Conservation (phyloP, 2,888 invertebrate species). For the Pandemis heparana region DNA sequence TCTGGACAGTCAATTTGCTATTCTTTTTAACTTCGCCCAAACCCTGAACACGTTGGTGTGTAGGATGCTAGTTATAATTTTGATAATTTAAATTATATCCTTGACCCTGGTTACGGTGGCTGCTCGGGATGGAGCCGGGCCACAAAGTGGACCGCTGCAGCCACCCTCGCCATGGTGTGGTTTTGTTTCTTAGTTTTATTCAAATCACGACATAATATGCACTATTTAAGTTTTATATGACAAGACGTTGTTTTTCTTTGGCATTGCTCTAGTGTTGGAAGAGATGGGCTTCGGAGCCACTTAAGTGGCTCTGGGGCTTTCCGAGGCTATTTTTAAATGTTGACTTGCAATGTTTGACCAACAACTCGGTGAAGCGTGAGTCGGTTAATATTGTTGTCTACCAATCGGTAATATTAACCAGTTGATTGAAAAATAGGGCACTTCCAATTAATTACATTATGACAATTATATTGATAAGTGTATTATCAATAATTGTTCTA, state of each 20-base stretch:
- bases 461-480: slow-evolving; percentile 45
- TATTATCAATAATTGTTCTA: slow-evolving; percentile 67
- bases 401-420: slow-evolving; percentile 19
- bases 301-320: background rate
- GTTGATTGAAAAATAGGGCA: slow-evolving; percentile 31
- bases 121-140: slow-evolving; percentile 44
- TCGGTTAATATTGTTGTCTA: slow-evolving; percentile 6
- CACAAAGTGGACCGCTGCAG: slow-evolving; percentile 65
- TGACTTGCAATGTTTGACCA: slow-evolving; percentile 34
- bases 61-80: slow-evolving; percentile 43
- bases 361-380: slow-evolving; percentile 7
- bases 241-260: slow-evolving; percentile 42
- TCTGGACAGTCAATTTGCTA: slow-evolving; percentile 10
- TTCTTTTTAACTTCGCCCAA: slow-evolving; percentile 18
- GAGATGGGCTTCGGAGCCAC: slow-evolving; percentile 1
- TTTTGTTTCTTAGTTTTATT: slow-evolving; percentile 68
- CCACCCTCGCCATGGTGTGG: slow-evolving; percentile 54
- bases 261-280: slow-evolving; percentile 39
- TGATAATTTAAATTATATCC: slow-evolving; percentile 39
- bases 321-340: slow-evolving; percentile 41
- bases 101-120: slow-evolving; percentile 28
- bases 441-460: slow-evolving; percentile 42
- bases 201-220: slow-evolving; percentile 67
- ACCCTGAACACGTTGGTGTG: slow-evolving; percentile 28
- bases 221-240: slow-evolving; percentile 60